Conservation (phyloP, 2,113 vertebrate species). For the Paralichthys olivaceus region DNA sequence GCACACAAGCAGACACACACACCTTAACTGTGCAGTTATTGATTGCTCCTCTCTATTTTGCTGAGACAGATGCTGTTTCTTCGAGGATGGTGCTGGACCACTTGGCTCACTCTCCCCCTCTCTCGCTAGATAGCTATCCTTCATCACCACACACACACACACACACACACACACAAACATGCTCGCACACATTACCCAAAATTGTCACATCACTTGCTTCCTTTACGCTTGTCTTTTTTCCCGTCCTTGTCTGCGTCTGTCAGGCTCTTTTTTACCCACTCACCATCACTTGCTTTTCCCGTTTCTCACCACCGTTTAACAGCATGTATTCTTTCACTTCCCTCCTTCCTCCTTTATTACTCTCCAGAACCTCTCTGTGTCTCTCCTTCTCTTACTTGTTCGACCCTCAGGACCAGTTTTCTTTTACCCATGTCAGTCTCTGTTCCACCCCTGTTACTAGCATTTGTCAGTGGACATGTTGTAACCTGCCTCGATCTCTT, state of each 20-base stretch:
- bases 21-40: conserved; percentile 75
- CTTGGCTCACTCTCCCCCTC: conserved; percentile 48
- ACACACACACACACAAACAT: conserved; percentile 5
- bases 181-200: conserved; percentile 26
- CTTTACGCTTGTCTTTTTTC: conserved; percentile 6
- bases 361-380: no score
- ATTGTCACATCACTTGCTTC: conserved; percentile 45
- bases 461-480: not conserved
- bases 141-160: conserved; percentile 45
- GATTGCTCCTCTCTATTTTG: conserved; percentile 72
- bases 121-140: conserved; percentile 53
- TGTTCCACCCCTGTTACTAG: not conserved
- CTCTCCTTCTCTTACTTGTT: conserved; percentile 7
- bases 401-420: not conserved
- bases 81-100: conserved; percentile 59
- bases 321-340: conserved; percentile 32
- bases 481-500: conserved; percentile 15
- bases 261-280: conserved; percentile 19
- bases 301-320: conserved; percentile 17
- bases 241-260: conserved; percentile 25
- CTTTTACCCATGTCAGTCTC: conserved; percentile 14
- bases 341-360: conserved; percentile 3
- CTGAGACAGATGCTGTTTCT: conserved; percentile 76
- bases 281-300: conserved; percentile 28
- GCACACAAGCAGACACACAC: conserved; percentile 5